A percentile compares a stretch with the other conserved stretches of the same genome.
phyloP scores from a whole-genome alignment of 2,888 invertebrate genomes.

The Nemotelus nigrinus region DNA sequence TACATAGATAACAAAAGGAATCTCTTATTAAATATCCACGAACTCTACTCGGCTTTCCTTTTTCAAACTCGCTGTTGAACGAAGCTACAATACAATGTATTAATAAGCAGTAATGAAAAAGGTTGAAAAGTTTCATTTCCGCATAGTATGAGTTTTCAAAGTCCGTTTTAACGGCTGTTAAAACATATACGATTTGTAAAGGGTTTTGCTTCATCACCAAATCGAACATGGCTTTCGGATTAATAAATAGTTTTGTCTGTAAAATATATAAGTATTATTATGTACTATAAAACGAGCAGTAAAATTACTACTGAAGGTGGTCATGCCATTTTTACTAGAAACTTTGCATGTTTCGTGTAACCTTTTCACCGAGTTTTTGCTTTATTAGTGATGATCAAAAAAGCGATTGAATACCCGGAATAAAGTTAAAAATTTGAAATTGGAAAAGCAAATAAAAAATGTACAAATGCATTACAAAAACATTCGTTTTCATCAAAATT shows the following conservation, averaged over 20 bases:
- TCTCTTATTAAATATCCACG: conserved; percentile 10
- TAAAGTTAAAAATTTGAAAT: too few relatives aligned
- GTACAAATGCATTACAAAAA: too few relatives aligned
- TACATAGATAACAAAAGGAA: conserved; percentile 15
- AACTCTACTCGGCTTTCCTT: conserved; percentile 25
- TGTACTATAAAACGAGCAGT: too few relatives aligned
- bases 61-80: conserved; percentile 25
- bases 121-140: conserved; percentile 54
- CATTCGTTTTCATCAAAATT: too few relatives aligned
- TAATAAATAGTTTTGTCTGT: neutral
- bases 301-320: too few relatives aligned
- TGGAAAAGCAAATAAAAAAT: too few relatives aligned
- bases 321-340: too few relatives aligned
- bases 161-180: conserved; percentile 56
- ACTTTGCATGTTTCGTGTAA: too few relatives aligned
- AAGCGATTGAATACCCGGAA: too few relatives aligned
- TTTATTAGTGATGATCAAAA: too few relatives aligned
- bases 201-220: conserved; percentile 52
- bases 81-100: conserved; percentile 57
- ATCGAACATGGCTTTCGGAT: conserved; percentile 3
- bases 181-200: conserved; percentile 55
- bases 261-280: neutral
- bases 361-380: too few relatives aligned
- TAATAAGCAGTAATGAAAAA: conserved; percentile 57
- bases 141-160: conserved; percentile 55